Evolutionary conservation across 2,888 invertebrate genomes (phyloP).

Genomic region (Pycnomerus fuliginosus): DNA sequence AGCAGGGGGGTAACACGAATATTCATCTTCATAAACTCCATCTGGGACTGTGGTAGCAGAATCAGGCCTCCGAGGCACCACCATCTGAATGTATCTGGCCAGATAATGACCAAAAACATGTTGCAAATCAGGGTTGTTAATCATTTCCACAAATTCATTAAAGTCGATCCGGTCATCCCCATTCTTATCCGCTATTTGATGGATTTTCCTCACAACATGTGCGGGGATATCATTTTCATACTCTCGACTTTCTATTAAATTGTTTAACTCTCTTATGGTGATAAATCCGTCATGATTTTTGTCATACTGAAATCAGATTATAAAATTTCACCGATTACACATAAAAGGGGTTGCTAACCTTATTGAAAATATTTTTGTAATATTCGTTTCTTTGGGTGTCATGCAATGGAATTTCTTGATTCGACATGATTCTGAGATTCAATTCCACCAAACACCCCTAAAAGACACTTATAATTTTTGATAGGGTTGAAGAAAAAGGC

Average conservation of each 20-base stretch:
- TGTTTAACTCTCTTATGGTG: conserved; percentile 65
- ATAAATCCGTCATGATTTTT: conserved; percentile 70
- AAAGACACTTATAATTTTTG: too few relatives aligned
- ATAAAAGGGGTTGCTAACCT: too few relatives aligned
- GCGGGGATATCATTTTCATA: conserved; percentile 68
- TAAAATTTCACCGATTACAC: too few relatives aligned
- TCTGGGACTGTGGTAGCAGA: conserved; percentile 34
- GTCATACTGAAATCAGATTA: conserved; percentile 63
- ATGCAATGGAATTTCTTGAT: conserved; percentile 33
- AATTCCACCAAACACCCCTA: too few relatives aligned
- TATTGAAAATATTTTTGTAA: conserved; percentile 38
- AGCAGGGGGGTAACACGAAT: conserved; percentile 90
- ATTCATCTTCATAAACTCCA: conserved; percentile 77
- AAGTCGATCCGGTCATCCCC: conserved; percentile 68
- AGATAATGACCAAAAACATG: conserved; percentile 67
- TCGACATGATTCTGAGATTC: not conserved
- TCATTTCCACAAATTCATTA: conserved; percentile 72
- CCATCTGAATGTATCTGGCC: conserved; percentile 54
- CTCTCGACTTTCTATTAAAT: conserved; percentile 61
- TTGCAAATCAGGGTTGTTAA: conserved; percentile 61
- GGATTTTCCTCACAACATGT: conserved; percentile 62
- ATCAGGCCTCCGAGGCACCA: conserved; percentile 12
- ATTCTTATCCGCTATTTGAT: conserved; percentile 65
- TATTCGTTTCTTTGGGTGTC: conserved; percentile 28
- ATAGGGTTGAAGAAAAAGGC: too few relatives aligned